Evolutionary conservation across 1,140 invertebrate genomes (phyloP).

Genomic region (Helicoverpa zea): DNA sequence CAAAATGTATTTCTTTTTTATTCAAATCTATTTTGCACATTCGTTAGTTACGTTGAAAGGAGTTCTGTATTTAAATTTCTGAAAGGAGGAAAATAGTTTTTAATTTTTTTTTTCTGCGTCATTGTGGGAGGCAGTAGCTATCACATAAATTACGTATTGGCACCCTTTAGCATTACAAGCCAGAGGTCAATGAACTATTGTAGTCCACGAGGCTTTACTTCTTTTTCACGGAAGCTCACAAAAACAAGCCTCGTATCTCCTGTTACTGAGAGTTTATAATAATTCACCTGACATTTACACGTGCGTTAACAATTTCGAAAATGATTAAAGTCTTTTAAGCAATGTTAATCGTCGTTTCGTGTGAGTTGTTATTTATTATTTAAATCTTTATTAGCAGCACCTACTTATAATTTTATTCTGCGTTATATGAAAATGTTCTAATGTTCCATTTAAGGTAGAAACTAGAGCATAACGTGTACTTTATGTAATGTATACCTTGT

Average conservation of each 20-base stretch:
- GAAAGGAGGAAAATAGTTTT: too few relatives aligned
- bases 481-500: constrained; percentile 19
- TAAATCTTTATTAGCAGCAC: neutral
- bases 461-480: constrained; percentile 17
- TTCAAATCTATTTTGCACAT: too few relatives aligned
- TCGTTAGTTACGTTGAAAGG: too few relatives aligned
- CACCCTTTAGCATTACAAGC: neutral
- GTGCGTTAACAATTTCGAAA: neutral
- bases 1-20: too few relatives aligned
- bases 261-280: neutral
- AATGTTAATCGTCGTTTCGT: neutral
- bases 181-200: constrained; percentile 1
- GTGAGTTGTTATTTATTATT: neutral
- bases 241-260: neutral
- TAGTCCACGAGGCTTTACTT: neutral
- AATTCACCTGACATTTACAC: constrained; percentile 17
- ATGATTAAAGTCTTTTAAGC: constrained; percentile 6
- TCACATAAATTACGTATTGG: too few relatives aligned
- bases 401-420: neutral
- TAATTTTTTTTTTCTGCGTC: too few relatives aligned
- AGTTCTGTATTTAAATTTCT: too few relatives aligned
- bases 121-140: too few relatives aligned
- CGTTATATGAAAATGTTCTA: neutral
- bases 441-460: constrained; percentile 3
- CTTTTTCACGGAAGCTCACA: constrained; percentile 28